Percentiles rank a stretch among this genome's conserved stretches.
These are phyloP conservation scores for Marmota flaviventris DNA, from an alignment of 2,113 vertebrate species.

Conservation along the genomic window DNA sequence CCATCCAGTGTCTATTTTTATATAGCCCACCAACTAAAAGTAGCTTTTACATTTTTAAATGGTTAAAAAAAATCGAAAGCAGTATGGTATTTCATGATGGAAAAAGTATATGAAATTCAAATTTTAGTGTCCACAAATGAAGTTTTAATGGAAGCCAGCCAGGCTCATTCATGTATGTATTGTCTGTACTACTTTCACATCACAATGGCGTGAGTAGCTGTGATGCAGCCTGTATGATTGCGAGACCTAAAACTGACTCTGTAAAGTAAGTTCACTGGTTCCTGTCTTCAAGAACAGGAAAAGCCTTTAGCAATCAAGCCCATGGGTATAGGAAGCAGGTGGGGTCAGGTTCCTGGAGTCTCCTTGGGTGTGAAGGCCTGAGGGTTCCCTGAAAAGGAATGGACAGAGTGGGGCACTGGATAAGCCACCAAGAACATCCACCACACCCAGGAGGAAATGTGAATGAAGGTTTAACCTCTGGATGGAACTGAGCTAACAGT, in stretches of 20 bases:
- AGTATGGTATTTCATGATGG: neutral
- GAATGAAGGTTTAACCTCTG: neutral
- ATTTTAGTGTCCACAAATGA: constrained; percentile 8
- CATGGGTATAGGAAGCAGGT: neutral
- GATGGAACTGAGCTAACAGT: neutral
- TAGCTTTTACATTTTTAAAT: constrained; percentile 33
- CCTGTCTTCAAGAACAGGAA: neutral
- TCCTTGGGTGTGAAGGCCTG: neutral
- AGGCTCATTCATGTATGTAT: neutral
- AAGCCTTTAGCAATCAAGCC: neutral
- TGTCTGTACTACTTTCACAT: neutral
- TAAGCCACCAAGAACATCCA: neutral
- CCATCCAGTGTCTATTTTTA: neutral
- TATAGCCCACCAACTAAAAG: neutral
- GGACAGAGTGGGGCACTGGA: neutral
- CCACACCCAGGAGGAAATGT: neutral
- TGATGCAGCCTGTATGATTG: neutral
- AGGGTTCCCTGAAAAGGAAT: neutral
- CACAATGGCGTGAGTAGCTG: neutral
- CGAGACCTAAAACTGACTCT: neutral
- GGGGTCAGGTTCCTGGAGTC: neutral
- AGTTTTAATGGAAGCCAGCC: constrained; percentile 11
- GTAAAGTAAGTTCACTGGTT: neutral
- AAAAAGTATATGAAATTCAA: constrained; percentile 56
- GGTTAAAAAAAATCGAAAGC: neutral